Percentiles rank a stretch among this genome's conserved stretches.
phyloP scores from a whole-genome alignment of 2,888 invertebrate genomes.

The Orgyia antiqua region DNA sequence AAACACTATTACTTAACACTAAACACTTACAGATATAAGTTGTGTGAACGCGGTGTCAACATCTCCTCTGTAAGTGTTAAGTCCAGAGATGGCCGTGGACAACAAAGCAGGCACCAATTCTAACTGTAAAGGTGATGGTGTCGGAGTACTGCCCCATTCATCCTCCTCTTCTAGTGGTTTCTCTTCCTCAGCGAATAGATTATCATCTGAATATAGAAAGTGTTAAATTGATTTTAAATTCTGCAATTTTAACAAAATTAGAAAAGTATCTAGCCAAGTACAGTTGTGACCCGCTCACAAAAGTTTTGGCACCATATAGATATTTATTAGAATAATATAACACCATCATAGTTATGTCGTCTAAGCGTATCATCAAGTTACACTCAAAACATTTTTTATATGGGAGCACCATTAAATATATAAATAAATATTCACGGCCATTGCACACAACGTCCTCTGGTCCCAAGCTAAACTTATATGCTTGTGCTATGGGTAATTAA shows the following conservation, averaged over 20 bases:
- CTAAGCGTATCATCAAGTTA: no score
- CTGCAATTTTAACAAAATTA: no score
- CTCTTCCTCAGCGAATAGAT: slow-evolving; percentile 44
- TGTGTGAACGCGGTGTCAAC: slow-evolving; percentile 51
- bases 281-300: no score
- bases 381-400: no score
- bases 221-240: background rate
- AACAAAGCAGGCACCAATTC: slow-evolving; percentile 46
- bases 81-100: slow-evolving; percentile 43
- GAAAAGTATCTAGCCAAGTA: no score
- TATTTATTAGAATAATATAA: no score
- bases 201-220: slow-evolving; percentile 46
- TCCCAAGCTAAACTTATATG: no score
- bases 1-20: background rate
- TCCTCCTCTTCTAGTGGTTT: slow-evolving; percentile 42
- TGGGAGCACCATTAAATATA: no score
- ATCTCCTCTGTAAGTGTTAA: slow-evolving; percentile 41
- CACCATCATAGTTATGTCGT: no score
- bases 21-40: slow-evolving; percentile 43
- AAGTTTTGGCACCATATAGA: background rate
- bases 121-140: slow-evolving; percentile 29
- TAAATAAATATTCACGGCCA: no score
- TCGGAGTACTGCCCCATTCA: slow-evolving; percentile 35
- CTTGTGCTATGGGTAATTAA: no score
- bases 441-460: no score